Evolutionary conservation across 2,113 vertebrate species (phyloP), one percentile per base, ranked within the genome.

Genomic region (Arenaria interpres): DNA sequence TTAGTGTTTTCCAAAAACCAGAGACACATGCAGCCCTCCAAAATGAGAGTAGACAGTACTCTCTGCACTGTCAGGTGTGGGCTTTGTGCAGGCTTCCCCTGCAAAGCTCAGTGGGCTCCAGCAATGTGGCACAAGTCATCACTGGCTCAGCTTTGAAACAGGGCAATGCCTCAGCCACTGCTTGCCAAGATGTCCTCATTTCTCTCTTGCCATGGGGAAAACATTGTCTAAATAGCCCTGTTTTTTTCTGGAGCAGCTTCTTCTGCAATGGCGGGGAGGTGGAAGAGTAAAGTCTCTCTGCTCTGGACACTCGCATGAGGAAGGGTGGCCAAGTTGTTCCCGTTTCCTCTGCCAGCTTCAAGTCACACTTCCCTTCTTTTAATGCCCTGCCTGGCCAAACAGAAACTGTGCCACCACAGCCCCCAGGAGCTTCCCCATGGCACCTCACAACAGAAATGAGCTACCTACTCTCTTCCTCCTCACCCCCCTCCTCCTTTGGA

Each of bases 231-330:
- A 27, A 32, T 1, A 51, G 3, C 15, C 45, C 14, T 3, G 0
- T 53, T 74, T 84, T 45, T 46, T 85, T 53, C 48, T 50, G 41
- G 41, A 39, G 21, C 33, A 60, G 6, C 7, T 73, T 48, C 9
- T 56, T 80, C 41, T 11, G 6, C 53, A 45, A 0, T 16, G 15
- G 7, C 16, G 20, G 1, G 3, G 4, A 2, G 6, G 3, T 1
- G 17, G 53, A 39, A 41, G 6, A 50, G n/a, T 19, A 27, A 59
- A 74, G 24, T 59, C 14, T 39, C 22, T 27, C 28, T 45, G 0
- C 32, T 69, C 77, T 67, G 27, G 35, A 57, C 30, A 59, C 6
- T 63, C 7, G 0, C 18, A 5, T 5, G 11, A 72, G 33, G 10
- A 78, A 71, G 6, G 8, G 6, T 3, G 6, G 20, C 3, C 4